phyloP scores from a whole-genome alignment of 2,797 vertebrate genomes.

The Xiphorhynchus erythropygius region DNA sequence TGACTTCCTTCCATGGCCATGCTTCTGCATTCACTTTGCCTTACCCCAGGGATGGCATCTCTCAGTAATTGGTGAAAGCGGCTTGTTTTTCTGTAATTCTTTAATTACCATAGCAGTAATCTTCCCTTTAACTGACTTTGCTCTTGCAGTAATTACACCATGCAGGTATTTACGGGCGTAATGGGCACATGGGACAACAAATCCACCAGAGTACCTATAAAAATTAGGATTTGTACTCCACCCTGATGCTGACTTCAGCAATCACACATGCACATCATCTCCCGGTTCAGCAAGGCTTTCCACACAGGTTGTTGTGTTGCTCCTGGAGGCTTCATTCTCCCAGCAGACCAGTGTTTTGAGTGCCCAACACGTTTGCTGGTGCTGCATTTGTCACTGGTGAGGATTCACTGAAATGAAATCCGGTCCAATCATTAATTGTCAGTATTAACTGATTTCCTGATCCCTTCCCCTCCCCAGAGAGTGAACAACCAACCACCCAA shows the following conservation, averaged over 20 bases:
- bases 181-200: not conserved
- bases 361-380: not conserved
- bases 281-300: not conserved
- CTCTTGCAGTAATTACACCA: not conserved
- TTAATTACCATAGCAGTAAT: not conserved
- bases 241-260: not conserved
- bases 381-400: not conserved
- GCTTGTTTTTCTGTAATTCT: not conserved
- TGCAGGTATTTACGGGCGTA: not conserved
- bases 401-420: not conserved
- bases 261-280: not conserved
- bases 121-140: not conserved
- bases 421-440: not conserved
- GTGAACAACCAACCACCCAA: not conserved
- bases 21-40: not conserved
- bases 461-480: not conserved
- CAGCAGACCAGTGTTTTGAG: not conserved
- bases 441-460: not conserved
- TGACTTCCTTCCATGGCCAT: not conserved
- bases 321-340: not conserved
- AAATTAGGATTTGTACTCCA: not conserved
- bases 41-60: not conserved
- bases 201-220: not conserved
- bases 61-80: not conserved
- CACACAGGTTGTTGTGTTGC: rapidly evolving